Base-by-base conservation (phyloP, 2,113 vertebrate species). In the Erpornis zantholeuca region DNA sequence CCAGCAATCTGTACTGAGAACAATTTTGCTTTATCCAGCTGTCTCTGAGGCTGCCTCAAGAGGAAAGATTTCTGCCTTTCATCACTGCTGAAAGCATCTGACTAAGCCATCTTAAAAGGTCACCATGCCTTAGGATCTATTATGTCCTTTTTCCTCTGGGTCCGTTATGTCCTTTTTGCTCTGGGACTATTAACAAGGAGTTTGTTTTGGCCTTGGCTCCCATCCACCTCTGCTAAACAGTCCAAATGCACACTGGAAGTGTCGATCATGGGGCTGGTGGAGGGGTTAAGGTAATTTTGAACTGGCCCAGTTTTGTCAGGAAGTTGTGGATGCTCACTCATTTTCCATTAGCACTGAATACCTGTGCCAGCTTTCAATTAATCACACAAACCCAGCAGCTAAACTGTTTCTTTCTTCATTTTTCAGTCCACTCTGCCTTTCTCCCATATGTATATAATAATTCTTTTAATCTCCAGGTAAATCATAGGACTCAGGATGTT, bases 81-180 rank as follows among this genome's bases (percentile, higher is more conserved):
- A 31, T 84, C 71, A 63, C 90, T 66, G 50, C 91, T 73, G 80
- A 93, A 86, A 93, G 78, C 80, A 68, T 83, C 94, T 94, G 92
- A 49, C 87, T 79, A 71, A 88, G 53, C 60, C 82, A 36, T 78
- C 60, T 49, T 54, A 21, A 83, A 92, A 94, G 94, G 94, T 92
- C 92, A 71, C 10, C 54, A 1, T 69, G 72, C 84, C 91, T 97
- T 23, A 52, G 68, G 82, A 95, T 69, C 70, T 64, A 8, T 29
- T 57, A 40, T 16, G 64, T 82, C 76, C 77, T 92, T 91, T 86
- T 69, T 36, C 57, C 54, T 91, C 89, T 7, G 27, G 14, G 33
- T 73, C 79, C 42, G 36, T 83, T 70, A 42, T 70, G 79, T 83
- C 31, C 87, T 77, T 49, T 81, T 61, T 6, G 20, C 69, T 81